Base-by-base conservation (phyloP, 2,888 invertebrate species). In the Phorcus lineatus region DNA sequence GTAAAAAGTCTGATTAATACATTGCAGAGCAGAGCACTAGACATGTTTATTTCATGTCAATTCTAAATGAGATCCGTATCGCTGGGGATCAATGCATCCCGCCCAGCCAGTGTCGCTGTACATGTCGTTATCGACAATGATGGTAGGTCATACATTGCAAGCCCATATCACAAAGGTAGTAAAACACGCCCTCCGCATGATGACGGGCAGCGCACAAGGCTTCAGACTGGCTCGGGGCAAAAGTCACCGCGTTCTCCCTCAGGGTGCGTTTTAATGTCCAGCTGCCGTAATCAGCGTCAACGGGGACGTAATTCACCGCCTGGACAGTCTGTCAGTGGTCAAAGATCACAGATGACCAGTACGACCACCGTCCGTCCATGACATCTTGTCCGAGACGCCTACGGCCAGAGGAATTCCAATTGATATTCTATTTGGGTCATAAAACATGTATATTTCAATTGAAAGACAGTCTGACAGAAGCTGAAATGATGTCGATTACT, bases 251-350 rank as follows among this genome's bases (percentile, higher is more conserved):
- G 36, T 16, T 31, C 36, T 40, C 19, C 70, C 70, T 17, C 11
- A 31, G 70, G 70, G 40, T 70, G 40, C 36, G 70, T 70, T 70
- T 70, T 70, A 70, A 70, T 70, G 70, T 70, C 70, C 70, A 70
- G 31, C 19, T 11, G 36, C 36, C 36, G 70, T 70, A 70, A 70
- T 70, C 70, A 70, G 36, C 36, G 70, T 70, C 70, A 70, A 19
- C n/a, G 36, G 11, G 70, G 36, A 70, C 70, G 70, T 70, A 70
- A 70, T 70, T 70, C 70, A 70, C 70, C 70, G 70, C 70, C 70
- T 36, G 31, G 70, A 70, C 70, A 70, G 31, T 36, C 70, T 70
- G 70, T 70, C 70, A 70, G 70, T 70, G 70, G 70, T 70, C 31
- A 40, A 36, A 70, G 70, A 70, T 70, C 70, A 70, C 36, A 40